phyloP scores from a whole-genome alignment of 2,888 invertebrate genomes.

The Lamellibrachia satsuma region DNA sequence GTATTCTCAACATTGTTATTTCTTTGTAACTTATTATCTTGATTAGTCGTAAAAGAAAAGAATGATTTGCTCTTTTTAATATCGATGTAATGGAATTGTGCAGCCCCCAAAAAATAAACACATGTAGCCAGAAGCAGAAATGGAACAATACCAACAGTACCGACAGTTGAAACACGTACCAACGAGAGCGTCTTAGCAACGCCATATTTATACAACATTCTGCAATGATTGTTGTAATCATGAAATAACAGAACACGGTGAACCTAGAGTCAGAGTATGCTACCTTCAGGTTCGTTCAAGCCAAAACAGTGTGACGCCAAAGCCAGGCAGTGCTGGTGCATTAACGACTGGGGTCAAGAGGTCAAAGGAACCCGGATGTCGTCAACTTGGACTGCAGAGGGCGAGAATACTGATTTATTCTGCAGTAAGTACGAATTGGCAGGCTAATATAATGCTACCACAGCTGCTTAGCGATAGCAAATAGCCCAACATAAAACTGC shows the following conservation, averaged over 20 bases:
- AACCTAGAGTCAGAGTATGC: neutral
- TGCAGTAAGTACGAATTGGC: neutral
- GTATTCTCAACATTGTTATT: neutral
- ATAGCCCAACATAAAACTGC: neutral
- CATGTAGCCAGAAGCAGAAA: neutral
- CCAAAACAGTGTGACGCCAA: neutral
- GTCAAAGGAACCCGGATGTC: neutral
- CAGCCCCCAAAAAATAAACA: too few species aligned
- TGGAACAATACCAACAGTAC: neutral
- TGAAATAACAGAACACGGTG: neutral
- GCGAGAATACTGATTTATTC: neutral
- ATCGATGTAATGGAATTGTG: neutral
- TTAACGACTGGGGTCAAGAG: neutral
- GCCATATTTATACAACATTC: neutral
- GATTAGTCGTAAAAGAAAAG: neutral
- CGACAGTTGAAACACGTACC: neutral
- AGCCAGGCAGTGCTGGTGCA: neutral
- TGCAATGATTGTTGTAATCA: neutral
- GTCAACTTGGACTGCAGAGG: neutral
- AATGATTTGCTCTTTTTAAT: neutral
- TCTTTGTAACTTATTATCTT: neutral
- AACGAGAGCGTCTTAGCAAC: too few species aligned
- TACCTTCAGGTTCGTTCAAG: conserved; percentile 3
- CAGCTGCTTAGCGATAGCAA: neutral
- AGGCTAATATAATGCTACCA: neutral